Evolutionary conservation across 2,888 invertebrate species (phyloP), one percentile per base, ranked within the genome.

Genomic region (Caenorhabditis angaria): DNA sequence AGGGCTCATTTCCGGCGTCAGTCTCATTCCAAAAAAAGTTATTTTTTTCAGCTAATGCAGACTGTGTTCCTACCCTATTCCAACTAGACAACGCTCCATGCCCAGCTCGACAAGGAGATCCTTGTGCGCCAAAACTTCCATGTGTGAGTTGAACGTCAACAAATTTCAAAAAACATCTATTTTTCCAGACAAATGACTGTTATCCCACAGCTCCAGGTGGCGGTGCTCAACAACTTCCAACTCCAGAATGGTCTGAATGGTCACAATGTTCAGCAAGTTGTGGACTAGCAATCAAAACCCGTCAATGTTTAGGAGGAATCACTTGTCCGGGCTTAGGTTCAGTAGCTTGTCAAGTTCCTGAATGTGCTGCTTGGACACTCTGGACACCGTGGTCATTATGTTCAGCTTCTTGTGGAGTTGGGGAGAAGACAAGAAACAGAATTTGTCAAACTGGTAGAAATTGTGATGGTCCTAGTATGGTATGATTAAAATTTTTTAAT

Each of bases 191-290:
- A 67, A 64, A 70, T 18, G 77, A 72, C 28, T 77, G 77, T 25
- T 79, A 70, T 29, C 78, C 70, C n/a, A 58, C 72, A 0, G 71
- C 73, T 20, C 64, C 69, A 0, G 60, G 27, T 0, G 61, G 50
- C 12, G 59, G 61, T 24, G 59, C 64, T 24, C 76, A 63, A n/a
- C n/a, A n/a, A 41, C 22, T 50, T n/a, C 63, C 77, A 29, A 59
- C 68, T 12, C 62, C 61, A 12, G 71, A 74, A 69, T 82, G 82
- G 82, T 68, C 73, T 0, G 79, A 82, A 53, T 82, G 82, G 82
- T 66, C 76, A 4, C 47, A 65, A 12, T 82, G 82, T 48, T 68
- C 74, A 10, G 78, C 76, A 0, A 65, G 72, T 22, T 82, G 82
- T 76, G 82, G 82, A n/a, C 57, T 74, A 8, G 70, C 74, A 18